Base-by-base conservation (phyloP, 2,797 vertebrate genomes). In the Anas georgica region DNA sequence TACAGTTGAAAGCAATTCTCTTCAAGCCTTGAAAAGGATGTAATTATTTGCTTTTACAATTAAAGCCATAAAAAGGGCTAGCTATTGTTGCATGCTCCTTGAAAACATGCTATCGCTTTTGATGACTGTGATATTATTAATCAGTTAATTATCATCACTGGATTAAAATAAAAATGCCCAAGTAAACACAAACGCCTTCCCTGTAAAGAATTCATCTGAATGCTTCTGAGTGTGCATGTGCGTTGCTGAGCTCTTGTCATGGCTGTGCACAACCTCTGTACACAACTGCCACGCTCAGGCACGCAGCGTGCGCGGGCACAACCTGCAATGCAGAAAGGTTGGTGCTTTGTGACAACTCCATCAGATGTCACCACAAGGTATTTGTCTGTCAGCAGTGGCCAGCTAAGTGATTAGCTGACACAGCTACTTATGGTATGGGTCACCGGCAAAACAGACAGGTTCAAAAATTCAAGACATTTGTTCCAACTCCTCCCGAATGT, bases 371-470 rank as follows among this genome's bases (percentile, higher is more conserved):
- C 83, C 91, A 85, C 52, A 31, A 93, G 96, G 92, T 88, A 96
- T 97, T 96, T 96, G 94, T 97, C 97, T 97, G 97, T 98, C 96
- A 77, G 96, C 97, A 92, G 2, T 21, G 93, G 90, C 92, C 95
- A 92, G 95, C 92, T 94, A 92, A 95, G 92, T 82, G 95, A 97
- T 96, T 94, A 96, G 95, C 97, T 97, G 97, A 96, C 96, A 95
- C 92, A 96, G 95, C 96, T 75, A 43, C 94, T 96, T 89, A 29
- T 81, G 96, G 56, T 52, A 91, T 93, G 98, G 98, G 97, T 98
- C 98, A 97, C 95, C 93, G 96, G 86, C 91, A 96, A 91, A 98
- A 97, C 96, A 97, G 97, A 96, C 95, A 95, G 96, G 95, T 97
- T 97, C 96, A 97, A 95, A 97, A 94, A 97, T 83, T 94, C 89